These are phyloP conservation scores for Nesidiocoris tenuis DNA, from an alignment of 2,888 invertebrate species.

Conservation along the genomic window DNA sequence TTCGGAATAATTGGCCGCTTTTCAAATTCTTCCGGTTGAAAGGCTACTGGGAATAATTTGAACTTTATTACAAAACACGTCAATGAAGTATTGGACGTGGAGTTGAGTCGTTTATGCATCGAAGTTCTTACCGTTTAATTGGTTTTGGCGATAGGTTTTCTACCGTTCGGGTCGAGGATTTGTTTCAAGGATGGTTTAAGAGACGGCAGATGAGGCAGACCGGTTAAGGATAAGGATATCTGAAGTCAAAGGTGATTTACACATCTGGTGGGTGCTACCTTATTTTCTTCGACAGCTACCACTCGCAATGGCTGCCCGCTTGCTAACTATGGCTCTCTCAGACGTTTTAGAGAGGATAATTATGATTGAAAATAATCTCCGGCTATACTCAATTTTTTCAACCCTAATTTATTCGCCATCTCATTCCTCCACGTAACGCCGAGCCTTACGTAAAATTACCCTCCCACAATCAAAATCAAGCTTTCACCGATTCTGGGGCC, in stretches of 20 bases:
- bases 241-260: background rate
- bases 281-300: background rate
- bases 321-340: too few species aligned
- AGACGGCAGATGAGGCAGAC: background rate
- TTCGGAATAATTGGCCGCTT: conserved; percentile 29
- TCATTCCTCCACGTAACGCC: too few species aligned
- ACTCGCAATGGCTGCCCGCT: too few species aligned
- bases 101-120: conserved; percentile 15
- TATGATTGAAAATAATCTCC: too few species aligned
- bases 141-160: conserved; percentile 30
- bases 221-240: background rate
- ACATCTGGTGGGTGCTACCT: background rate
- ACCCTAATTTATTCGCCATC: too few species aligned
- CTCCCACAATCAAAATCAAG: too few species aligned
- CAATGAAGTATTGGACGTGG: background rate
- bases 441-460: too few species aligned
- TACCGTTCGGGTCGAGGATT: too few species aligned
- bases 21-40: conserved; percentile 24
- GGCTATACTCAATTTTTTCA: too few species aligned
- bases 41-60: conserved; percentile 35
- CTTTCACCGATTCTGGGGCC: too few species aligned
- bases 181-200: background rate
- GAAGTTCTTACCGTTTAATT: conserved; percentile 38
- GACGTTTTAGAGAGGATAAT: too few species aligned
- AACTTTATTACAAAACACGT: conserved; percentile 23